Evolutionary conservation across 2,797 vertebrate species (phyloP).

Genomic region (Mus spretus): DNA sequence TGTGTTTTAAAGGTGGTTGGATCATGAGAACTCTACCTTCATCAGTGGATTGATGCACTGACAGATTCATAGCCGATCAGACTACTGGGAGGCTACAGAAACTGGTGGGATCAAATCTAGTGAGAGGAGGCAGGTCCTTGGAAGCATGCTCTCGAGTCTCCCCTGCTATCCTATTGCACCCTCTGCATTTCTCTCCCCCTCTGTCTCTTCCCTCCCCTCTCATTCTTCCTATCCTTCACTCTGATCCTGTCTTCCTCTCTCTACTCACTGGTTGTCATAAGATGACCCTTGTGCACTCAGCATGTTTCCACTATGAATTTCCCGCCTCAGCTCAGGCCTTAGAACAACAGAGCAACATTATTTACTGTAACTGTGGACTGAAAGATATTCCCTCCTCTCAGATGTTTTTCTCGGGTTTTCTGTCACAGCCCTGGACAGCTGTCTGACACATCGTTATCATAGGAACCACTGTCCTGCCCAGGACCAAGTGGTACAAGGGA

Average conservation of each 20-base stretch:
- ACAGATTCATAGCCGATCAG: neutral
- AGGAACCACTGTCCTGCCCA: neutral
- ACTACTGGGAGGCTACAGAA: neutral
- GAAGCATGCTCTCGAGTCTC: no score
- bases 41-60: neutral
- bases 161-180: neutral
- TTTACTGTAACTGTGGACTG: neutral
- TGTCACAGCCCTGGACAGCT: neutral
- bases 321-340: neutral
- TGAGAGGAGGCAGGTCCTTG: neutral
- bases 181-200: neutral
- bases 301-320: neutral
- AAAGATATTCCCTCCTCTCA: neutral
- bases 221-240: neutral
- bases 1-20: neutral
- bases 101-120: no score
- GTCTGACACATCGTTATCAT: neutral
- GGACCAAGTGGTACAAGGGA: neutral
- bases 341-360: neutral
- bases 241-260: neutral
- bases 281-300: neutral
- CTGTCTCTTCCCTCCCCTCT: neutral
- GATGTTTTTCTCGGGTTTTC: neutral
- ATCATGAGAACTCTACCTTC: neutral
- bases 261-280: neutral